These are phyloP conservation scores for Mionectes olivaceus DNA, from an alignment of 2,797 vertebrate species.

Conservation along the genomic window DNA sequence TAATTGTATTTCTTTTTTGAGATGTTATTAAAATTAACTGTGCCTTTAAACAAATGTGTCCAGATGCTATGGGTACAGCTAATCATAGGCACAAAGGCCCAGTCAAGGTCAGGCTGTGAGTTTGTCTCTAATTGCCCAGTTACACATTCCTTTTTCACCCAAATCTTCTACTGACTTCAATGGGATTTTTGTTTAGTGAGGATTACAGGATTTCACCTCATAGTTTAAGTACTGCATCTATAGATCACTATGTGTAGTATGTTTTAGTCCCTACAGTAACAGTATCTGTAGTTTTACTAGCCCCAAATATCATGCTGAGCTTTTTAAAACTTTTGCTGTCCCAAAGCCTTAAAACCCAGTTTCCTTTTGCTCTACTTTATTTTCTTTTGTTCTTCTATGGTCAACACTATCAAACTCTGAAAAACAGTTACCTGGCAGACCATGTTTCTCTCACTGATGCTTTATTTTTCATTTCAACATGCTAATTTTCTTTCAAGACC, in stretches of 20 bases:
- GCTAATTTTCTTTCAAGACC: constrained; percentile 21
- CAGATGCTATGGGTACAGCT: constrained; percentile 45
- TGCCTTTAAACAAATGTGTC: constrained; percentile 48
- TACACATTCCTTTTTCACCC: constrained; percentile 57
- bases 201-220: constrained; percentile 51
- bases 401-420: not conserved
- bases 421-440: not conserved
- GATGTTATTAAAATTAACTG: constrained; percentile 11
- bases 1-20: not conserved
- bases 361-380: not conserved
- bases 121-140: constrained; percentile 62
- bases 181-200: constrained; percentile 61
- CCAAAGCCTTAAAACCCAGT: not conserved
- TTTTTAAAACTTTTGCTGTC: not conserved
- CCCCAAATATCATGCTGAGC: not conserved
- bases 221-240: constrained; percentile 1
- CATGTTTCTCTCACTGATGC: not conserved
- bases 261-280: not conserved
- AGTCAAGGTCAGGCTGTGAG: constrained; percentile 63
- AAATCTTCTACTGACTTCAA: constrained; percentile 57
- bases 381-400: not conserved
- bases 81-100: constrained; percentile 62
- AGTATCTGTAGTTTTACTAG: not conserved
- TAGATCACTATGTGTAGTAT: not conserved
- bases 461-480: not conserved